phyloP scores from a whole-genome alignment of 2,888 invertebrate species.

The Amblyjoppa fuscipennis region DNA sequence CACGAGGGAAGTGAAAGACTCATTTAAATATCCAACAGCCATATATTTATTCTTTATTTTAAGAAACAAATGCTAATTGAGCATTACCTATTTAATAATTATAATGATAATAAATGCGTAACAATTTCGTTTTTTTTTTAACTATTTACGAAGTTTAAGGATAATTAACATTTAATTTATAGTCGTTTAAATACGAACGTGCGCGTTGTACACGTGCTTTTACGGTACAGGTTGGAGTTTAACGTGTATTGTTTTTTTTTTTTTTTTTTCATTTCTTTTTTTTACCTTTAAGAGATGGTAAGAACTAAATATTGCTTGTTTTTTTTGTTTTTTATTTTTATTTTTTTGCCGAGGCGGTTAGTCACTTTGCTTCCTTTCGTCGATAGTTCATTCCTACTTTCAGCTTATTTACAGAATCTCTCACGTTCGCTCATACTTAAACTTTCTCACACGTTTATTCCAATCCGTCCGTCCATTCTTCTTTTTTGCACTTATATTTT shows the following conservation, averaged over 20 bases:
- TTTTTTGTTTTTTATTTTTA: conserved; percentile 74
- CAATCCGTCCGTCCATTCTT: conserved; percentile 70
- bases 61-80: conserved; percentile 86
- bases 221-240: conserved; percentile 80
- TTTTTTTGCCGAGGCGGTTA: conserved; percentile 78
- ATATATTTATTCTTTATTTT: conserved; percentile 85
- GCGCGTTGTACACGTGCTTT: conserved; percentile 76
- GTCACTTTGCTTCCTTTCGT: conserved; percentile 75
- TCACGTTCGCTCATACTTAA: conserved; percentile 55
- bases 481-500: conserved; percentile 59
- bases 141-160: conserved; percentile 82
- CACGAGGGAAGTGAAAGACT: conserved; percentile 72
- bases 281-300: conserved; percentile 80
- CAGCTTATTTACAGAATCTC: conserved; percentile 72
- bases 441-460: conserved; percentile 44
- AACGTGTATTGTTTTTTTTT: conserved; percentile 64
- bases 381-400: conserved; percentile 78
- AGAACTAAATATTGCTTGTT: conserved; percentile 84
- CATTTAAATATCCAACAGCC: conserved; percentile 85
- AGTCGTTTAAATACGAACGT: conserved; percentile 84
- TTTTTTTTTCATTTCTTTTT: conserved; percentile 69
- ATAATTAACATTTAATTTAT: conserved; percentile 85
- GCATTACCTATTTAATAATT: conserved; percentile 85
- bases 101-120: conserved; percentile 85
- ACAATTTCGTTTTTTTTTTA: conserved; percentile 77